Conservation (phyloP, 2,113 vertebrate genomes). For the Bubo blakistoni region DNA sequence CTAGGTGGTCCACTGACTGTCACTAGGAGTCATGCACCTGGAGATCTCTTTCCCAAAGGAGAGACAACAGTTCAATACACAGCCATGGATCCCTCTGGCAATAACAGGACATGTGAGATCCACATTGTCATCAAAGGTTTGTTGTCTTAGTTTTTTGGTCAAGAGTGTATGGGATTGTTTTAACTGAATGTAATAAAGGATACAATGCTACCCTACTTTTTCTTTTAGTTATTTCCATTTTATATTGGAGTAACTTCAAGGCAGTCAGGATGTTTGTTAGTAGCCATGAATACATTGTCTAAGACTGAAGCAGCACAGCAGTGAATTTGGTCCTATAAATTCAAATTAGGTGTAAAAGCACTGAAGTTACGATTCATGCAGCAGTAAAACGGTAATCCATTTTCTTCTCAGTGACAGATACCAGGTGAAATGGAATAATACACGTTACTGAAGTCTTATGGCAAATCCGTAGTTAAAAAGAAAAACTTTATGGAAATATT, state of each 20-base stretch:
- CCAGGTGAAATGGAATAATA: not conserved
- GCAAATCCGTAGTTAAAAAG: not conserved
- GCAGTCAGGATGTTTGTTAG: not conserved
- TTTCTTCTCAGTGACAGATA: not conserved
- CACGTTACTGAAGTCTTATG: not conserved
- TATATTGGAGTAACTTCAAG: not conserved
- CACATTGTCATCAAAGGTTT: constrained; percentile 87
- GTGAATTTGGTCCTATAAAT: not conserved
- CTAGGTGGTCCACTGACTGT: constrained; percentile 80
- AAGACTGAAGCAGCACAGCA: not conserved
- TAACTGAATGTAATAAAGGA: not conserved
- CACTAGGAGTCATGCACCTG: constrained; percentile 81
- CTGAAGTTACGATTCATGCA: not conserved
- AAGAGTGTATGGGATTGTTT: not conserved
- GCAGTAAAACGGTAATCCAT: not conserved
- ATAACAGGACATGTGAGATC: constrained; percentile 90
- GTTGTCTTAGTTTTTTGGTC: not conserved
- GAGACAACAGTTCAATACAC: constrained; percentile 86
- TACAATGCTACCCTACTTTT: not conserved
- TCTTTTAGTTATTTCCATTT: not conserved
- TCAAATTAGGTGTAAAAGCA: not conserved
- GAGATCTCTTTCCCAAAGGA: constrained; percentile 85
- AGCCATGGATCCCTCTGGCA: constrained; percentile 88
- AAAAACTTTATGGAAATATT: not conserved
- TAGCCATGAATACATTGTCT: not conserved